Evolutionary conservation across 1,140 invertebrate species (phyloP), one percentile per base, ranked within the genome.

Genomic region (Drosophila asahinai): DNA sequence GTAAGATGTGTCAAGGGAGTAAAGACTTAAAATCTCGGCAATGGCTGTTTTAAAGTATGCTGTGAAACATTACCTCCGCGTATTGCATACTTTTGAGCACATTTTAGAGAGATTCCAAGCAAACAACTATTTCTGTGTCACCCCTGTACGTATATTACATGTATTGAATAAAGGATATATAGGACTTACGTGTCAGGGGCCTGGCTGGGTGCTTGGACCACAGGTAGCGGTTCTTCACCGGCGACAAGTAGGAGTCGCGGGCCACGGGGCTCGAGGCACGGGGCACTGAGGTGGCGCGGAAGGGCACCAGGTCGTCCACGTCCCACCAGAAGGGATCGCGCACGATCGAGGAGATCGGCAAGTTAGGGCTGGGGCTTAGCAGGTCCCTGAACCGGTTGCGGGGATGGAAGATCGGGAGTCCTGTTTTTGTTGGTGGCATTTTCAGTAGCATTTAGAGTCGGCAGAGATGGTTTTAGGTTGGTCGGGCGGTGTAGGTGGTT

Each of bases 191-290:
- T 77, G 91, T 97, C 93, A 97, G 96, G 93, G 97, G 96, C 94
- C 97, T 96, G 93, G 97, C 95, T 91, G 97, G 97, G 93, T 98
- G 97, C 94, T 96, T 96, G 92, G 96, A 96, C 97, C 97, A 97
- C 80, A 97, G 95, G 94, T 97, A 97, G 93, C 95, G 96, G 93
- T 96, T 96, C 95, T 97, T 97, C 91, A 97, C 95, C 55, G 97
- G 97, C 81, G 97, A 97, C 90, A 97, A 95, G 94, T 97, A 98
- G 84, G 96, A 97, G 94, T 97, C 96, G 68, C 97, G 94, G 83
- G 97, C 94, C 94, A 96, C 97, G 89, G 96, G 97, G 79, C 91
- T 92, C 51, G 91, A 92, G 54, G 74, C 91, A 59, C 91, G 81
- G 62, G 97, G 97, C 87, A 91, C 84, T 68, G 91, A 92, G 87